Evolutionary conservation across 2,888 invertebrate genomes (phyloP).

Genomic region (Papilio protenor): DNA sequence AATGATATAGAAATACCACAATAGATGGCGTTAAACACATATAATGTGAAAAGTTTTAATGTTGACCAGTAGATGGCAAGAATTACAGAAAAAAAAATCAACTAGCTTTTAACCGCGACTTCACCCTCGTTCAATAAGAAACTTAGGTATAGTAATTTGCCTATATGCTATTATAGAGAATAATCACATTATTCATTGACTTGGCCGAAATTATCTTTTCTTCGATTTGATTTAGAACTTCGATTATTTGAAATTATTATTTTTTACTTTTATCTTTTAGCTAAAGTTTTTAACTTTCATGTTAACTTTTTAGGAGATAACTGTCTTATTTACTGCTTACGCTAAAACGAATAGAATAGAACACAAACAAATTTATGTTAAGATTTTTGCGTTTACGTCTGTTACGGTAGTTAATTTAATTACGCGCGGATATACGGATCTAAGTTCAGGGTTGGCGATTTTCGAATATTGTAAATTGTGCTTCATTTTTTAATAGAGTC

Average conservation of each 20-base stretch:
- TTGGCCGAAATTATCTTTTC: too few relatives aligned
- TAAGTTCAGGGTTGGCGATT: slow-evolving; percentile 30
- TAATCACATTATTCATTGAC: too few relatives aligned
- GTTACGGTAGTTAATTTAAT: slow-evolving; percentile 19
- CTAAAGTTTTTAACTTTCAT: too few relatives aligned
- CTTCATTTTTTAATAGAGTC: not conserved
- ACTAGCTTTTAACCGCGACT: not conserved
- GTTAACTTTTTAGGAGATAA: too few relatives aligned
- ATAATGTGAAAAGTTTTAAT: not conserved
- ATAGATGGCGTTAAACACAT: not conserved
- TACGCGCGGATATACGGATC: not conserved
- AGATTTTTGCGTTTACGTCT: slow-evolving; percentile 11
- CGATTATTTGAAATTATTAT: too few relatives aligned
- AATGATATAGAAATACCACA: not conserved
- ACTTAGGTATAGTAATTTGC: not conserved
- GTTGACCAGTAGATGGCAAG: not conserved
- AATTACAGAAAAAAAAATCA: not conserved
- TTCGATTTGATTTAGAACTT: too few relatives aligned
- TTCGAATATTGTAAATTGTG: not conserved
- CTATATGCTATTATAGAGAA: not conserved
- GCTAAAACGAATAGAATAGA: too few relatives aligned
- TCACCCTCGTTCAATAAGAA: not conserved
- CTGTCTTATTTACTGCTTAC: too few relatives aligned
- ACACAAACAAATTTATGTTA: not conserved
- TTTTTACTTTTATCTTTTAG: too few relatives aligned